These are phyloP conservation scores for Apteryx owenii DNA, from an alignment of 2,113 vertebrate genomes.

Conservation along the genomic window DNA sequence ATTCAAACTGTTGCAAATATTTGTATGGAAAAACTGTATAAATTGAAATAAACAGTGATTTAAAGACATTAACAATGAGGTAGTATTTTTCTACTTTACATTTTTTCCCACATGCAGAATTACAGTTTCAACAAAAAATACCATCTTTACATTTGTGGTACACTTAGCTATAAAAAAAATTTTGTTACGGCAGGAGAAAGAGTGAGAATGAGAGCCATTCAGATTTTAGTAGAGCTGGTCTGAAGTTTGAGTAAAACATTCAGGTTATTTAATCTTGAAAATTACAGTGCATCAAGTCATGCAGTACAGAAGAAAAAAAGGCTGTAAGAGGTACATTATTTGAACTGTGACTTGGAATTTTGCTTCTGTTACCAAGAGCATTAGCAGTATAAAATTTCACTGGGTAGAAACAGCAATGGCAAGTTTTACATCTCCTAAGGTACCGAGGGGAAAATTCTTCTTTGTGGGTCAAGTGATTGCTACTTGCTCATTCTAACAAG, in stretches of 20 bases:
- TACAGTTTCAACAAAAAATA: not conserved
- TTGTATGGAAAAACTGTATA: constrained; percentile 91
- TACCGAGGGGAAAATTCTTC: not conserved
- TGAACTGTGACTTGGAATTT: not conserved
- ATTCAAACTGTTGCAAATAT: constrained; percentile 92
- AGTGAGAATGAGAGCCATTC: not conserved
- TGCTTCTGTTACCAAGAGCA: not conserved
- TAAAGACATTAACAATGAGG: constrained; percentile 60
- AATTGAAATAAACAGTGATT: constrained; percentile 84
- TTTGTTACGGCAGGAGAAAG: not conserved
- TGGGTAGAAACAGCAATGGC: not conserved
- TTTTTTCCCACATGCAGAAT: not conserved
- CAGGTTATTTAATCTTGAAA: not conserved
- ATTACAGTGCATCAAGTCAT: not conserved
- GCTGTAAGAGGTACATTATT: not conserved
- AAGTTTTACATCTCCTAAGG: not conserved
- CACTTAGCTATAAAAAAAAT: not conserved
- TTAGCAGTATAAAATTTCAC: not conserved
- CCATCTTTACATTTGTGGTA: not conserved
- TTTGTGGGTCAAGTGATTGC: not conserved
- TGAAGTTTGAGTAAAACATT: not conserved
- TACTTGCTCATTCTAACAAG: not conserved
- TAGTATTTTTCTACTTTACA: not conserved
- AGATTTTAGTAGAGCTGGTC: not conserved
- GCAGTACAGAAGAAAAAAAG: not conserved